Evolutionary conservation across 2,113 vertebrate genomes (phyloP), one percentile per base, ranked within the genome.

Genomic region (Talpa occidentalis): DNA sequence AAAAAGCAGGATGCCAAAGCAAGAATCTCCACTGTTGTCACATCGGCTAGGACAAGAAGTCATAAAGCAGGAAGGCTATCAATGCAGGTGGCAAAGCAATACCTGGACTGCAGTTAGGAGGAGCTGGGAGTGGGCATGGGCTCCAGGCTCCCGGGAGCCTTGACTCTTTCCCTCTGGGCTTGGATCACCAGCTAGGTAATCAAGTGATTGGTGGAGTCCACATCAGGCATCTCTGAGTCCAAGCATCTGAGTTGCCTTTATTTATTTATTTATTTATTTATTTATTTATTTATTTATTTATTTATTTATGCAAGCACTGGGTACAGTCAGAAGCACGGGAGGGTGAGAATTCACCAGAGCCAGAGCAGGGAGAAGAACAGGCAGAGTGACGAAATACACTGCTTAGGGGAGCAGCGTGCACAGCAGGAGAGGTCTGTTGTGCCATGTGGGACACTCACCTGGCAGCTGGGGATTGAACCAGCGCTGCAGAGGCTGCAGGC

Each of bases 1-100:
- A 0, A 62, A 93, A 90, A 5, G 59, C 64, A 1, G 95, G 24
- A 93, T 82, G 42, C 66, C 89, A 66, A 88, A 93, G 88, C 74
- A 62, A 80, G 73, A 78, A 70, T 96, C 95, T 91, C 89, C 85
- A 90, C 28, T 84, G 40, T 5, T 73, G 62, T 67, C 91, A 96
- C 91, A 95, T 93, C 78, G 84, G 37, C 54, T 6, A 16, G 54
- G 81, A 88, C 88, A 77, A 35, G 81, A 79, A 78, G 86, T 77
- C 95, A 93, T 32, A 80, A 76, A 64, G 42, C 89, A 76, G 54
- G 79, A 77, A 44, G 42, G 32, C 94, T 77, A 28, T 59, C 70
- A 26, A 4, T 52, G 78, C 14, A 37, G 66, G 70, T 87, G 66
- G 47, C 0, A 49, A 24, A 2, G 70, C 2, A 72, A 77, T n/a